Evolutionary conservation across 2,113 vertebrate species (phyloP).

Genomic region (Thunnus thynnus): DNA sequence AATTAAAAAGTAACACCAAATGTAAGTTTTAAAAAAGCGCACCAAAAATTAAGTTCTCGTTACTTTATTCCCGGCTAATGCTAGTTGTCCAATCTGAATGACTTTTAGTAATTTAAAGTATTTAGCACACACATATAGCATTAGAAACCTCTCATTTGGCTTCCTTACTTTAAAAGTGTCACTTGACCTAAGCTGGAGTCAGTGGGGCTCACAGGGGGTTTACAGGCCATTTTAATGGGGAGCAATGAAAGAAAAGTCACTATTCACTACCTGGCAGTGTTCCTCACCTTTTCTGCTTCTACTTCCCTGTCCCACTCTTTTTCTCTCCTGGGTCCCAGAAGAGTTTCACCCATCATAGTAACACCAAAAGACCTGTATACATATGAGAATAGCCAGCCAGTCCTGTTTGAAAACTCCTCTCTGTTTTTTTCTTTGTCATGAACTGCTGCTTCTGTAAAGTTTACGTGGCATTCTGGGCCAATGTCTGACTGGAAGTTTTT

Average conservation of each 20-base stretch:
- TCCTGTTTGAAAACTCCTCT: constrained; percentile 28
- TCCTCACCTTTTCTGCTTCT: constrained; percentile 15
- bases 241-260: constrained; percentile 69
- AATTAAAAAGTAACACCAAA: too few species aligned
- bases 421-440: not conserved
- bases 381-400: not conserved
- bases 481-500: constrained; percentile 28
- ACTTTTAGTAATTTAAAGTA: not conserved
- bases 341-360: constrained; percentile 4
- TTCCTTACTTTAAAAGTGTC: constrained; percentile 66
- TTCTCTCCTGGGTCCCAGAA: constrained; percentile 16
- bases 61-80: not conserved
- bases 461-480: constrained; percentile 36
- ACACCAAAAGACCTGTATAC: constrained; percentile 9
- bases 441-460: constrained; percentile 30
- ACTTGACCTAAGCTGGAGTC: constrained; percentile 70
- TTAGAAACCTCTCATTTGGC: constrained; percentile 51
- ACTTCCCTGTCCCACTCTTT: not conserved
- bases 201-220: constrained; percentile 65
- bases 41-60: not conserved
- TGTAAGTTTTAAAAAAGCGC: too few species aligned
- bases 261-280: constrained; percentile 41
- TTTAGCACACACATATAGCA: constrained; percentile 18
- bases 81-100: not conserved
- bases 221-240: constrained; percentile 68